Conservation (phyloP, 2,113 vertebrate species). For the Smithornis capensis region DNA sequence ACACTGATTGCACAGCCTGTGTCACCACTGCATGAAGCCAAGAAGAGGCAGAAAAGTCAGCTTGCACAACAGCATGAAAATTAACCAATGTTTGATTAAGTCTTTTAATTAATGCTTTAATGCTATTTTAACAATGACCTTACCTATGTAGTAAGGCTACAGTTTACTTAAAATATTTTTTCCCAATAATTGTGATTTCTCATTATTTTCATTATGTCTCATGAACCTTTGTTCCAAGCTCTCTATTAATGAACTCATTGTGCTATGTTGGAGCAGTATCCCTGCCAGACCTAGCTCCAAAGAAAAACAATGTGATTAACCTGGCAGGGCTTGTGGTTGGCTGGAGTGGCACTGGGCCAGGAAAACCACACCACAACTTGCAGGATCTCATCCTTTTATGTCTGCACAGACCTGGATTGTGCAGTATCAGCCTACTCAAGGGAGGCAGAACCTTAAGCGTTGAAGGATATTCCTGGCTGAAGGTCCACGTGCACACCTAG, state of each 20-base stretch:
- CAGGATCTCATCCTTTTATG: not conserved
- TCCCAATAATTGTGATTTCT: not conserved
- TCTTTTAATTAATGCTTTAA: no score
- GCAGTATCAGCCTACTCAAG: not conserved
- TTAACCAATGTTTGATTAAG: not conserved
- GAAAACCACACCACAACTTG: not conserved
- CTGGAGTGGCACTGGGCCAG: not conserved
- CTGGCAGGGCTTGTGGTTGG: not conserved
- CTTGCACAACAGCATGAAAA: not conserved
- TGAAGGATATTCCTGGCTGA: not conserved
- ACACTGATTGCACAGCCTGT: accelerated
- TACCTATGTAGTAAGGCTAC: not conserved
- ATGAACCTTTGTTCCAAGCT: not conserved
- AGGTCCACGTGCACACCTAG: accelerated
- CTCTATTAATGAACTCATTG: not conserved
- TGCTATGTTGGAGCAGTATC: not conserved
- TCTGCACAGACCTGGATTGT: not conserved
- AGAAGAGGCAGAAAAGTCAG: not conserved
- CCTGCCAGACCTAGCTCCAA: not conserved
- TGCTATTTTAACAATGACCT: not conserved
- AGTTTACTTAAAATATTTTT: not conserved
- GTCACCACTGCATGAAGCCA: not conserved
- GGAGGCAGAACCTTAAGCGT: accelerated
- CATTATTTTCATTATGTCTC: not conserved
- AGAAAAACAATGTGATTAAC: not conserved